These are phyloP conservation scores for Batillaria attramentaria DNA, from an alignment of 1,140 invertebrate species.

Conservation along the genomic window DNA sequence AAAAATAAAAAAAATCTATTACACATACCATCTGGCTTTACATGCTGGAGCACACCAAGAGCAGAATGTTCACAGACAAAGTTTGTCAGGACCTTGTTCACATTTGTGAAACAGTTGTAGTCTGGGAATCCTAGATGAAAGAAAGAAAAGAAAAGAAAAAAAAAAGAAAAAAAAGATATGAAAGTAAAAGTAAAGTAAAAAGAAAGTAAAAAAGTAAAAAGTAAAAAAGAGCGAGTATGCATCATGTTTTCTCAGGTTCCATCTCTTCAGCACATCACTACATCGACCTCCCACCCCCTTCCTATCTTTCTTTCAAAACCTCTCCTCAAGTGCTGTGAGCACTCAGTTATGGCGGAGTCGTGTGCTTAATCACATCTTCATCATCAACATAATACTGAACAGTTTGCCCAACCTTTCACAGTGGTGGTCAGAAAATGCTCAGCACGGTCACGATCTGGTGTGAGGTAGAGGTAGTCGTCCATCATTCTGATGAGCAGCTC, in stretches of 20 bases:
- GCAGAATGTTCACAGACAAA: conserved; percentile 27
- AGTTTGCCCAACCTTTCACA: conserved; percentile 42
- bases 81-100: conserved; percentile 45
- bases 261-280: too few relatives aligned
- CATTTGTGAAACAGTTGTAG: conserved; percentile 48
- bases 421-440: conserved; percentile 44
- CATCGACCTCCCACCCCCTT: too few relatives aligned
- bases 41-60: background rate
- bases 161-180: background rate
- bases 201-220: too few relatives aligned
- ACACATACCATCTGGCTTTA: conserved; percentile 5
- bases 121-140: conserved; percentile 43
- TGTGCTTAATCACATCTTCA: too few relatives aligned
- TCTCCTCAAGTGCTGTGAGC: too few relatives aligned
- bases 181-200: too few relatives aligned
- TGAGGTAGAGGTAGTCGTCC: conserved; percentile 60
- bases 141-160: background rate
- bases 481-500: conserved; percentile 59
- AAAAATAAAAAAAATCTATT: too few relatives aligned
- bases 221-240: too few relatives aligned
- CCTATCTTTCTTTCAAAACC: too few relatives aligned
- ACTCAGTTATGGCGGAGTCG: too few relatives aligned
- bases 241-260: too few relatives aligned
- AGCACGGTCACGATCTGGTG: conserved; percentile 49
- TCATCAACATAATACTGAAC: too few relatives aligned